Evolutionary conservation across 2,888 invertebrate genomes (phyloP), one percentile per base, ranked within the genome.

Genomic region (Creontiades dilutus): DNA sequence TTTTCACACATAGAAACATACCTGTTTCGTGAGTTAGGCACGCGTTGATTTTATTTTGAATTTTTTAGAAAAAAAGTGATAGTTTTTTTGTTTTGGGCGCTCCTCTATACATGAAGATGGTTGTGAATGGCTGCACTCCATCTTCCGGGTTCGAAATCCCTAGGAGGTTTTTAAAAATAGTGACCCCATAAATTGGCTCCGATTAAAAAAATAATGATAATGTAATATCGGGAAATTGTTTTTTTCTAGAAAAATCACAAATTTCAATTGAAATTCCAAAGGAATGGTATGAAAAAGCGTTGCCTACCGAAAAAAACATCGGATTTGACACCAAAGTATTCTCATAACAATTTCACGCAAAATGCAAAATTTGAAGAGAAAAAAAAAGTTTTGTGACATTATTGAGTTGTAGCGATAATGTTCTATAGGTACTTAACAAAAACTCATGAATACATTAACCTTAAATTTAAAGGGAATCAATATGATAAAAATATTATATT

Each of bases 51-150:
- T 57, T 11, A 28, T 61, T 28, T 46, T 47, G n/a, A 27, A 52
- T 87, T 88, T 75, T 87, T 88, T 61, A 19, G 16, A 12, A 52
- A 48, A 27, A 61, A 61, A n/a, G 3, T 9, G 9, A 2, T 61
- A 14, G n/a, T 5, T 61, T 61, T 57, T 61, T 61, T 9, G 9
- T 61, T 61, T 61, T 13, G 27, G 27, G 92, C 93, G 93, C 93
- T 93, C 93, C 94, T 93, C 94, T 68, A 93, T 37, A 4, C 93
- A 93, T 91, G 92, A 92, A 93, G 94, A 94, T 94, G 94, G 94
- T 93, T 93, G 94, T 95, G 95, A 95, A 95, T 95, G 95, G 95
- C 95, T 95, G 95, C 95, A 95, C 94, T 93, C 94, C 94, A 94
- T 94, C 94, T 94, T 92, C 91, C 93, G 93, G 92, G 90, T 90